These are phyloP conservation scores for Hormaphis cornu DNA, from an alignment of 1,140 invertebrate species.

Conservation along the genomic window DNA sequence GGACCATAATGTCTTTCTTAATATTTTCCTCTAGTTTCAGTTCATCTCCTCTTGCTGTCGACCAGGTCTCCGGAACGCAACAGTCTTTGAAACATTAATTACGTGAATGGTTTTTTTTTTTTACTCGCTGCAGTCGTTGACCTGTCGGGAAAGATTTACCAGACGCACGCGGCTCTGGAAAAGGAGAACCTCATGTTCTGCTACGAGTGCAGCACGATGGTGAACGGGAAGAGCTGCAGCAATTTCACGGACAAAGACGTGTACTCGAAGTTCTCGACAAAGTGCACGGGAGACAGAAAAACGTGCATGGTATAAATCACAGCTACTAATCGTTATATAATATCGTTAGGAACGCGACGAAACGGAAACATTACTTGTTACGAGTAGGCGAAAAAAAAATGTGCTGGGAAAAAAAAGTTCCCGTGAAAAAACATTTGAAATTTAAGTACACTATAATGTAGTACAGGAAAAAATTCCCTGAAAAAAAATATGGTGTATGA, in stretches of 20 bases:
- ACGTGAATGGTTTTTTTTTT: not conserved
- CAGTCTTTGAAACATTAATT: not conserved
- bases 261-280: constrained; percentile 52
- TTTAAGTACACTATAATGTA: too few species aligned
- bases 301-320: constrained; percentile 59
- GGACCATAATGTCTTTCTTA: too few species aligned
- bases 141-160: constrained; percentile 44
- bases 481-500: too few species aligned
- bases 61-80: too few species aligned
- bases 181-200: constrained; percentile 67
- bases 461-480: too few species aligned
- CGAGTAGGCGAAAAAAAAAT: not conserved
- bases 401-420: not conserved
- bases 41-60: too few species aligned
- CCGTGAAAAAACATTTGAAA: too few species aligned
- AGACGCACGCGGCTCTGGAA: constrained; percentile 62
- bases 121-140: constrained; percentile 13
- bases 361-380: not conserved
- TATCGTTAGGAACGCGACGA: not conserved
- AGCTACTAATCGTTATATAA: not conserved
- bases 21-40: too few species aligned
- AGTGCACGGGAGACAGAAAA: constrained; percentile 62
- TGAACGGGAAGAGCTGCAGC: constrained; percentile 56
- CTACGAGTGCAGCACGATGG: constrained; percentile 67
- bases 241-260: constrained; percentile 49